Evolutionary conservation across 1,140 invertebrate species (phyloP).

Genomic region (Leptoteleia sp.): DNA sequence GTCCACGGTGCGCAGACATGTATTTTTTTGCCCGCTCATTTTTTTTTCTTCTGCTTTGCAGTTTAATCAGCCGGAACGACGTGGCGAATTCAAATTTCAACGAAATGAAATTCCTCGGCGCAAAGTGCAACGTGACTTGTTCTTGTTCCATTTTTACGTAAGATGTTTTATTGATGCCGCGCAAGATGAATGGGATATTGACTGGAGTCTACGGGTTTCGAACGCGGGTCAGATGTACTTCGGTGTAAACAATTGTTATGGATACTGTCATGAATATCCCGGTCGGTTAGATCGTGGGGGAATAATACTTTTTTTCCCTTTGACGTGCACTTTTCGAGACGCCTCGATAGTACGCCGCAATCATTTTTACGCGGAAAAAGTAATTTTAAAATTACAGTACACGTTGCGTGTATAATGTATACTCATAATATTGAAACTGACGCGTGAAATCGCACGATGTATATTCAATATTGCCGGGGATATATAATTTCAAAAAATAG

Average conservation of each 20-base stretch:
- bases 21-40: too few relatives aligned
- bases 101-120: slow-evolving; percentile 24
- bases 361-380: slow-evolving; percentile 3
- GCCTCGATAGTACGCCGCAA: not conserved
- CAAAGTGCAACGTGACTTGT: too few relatives aligned
- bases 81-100: slow-evolving; percentile 6
- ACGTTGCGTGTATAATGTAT: slow-evolving; percentile 7
- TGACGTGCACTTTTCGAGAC: slow-evolving; percentile 3
- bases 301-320: too few relatives aligned
- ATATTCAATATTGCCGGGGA: slow-evolving; percentile 18
- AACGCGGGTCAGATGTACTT: slow-evolving; percentile 36
- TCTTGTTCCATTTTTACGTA: slow-evolving; percentile 20
- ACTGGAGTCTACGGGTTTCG: too few relatives aligned
- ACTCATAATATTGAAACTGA: slow-evolving; percentile 27
- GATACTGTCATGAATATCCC: slow-evolving; percentile 39
- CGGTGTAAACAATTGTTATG: slow-evolving; percentile 30
- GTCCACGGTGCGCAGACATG: too few relatives aligned
- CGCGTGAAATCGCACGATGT: slow-evolving; percentile 18
- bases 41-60: not conserved
- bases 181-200: too few relatives aligned
- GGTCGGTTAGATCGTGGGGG: too few relatives aligned
- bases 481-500: slow-evolving; percentile 34
- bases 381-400: slow-evolving; percentile 11
- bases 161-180: slow-evolving; percentile 43
- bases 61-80: too few relatives aligned